Percentiles rank a stretch among this genome's conserved stretches.
phyloP scores from a whole-genome alignment of 2,113 vertebrate genomes.

The Aphyosemion australe region DNA sequence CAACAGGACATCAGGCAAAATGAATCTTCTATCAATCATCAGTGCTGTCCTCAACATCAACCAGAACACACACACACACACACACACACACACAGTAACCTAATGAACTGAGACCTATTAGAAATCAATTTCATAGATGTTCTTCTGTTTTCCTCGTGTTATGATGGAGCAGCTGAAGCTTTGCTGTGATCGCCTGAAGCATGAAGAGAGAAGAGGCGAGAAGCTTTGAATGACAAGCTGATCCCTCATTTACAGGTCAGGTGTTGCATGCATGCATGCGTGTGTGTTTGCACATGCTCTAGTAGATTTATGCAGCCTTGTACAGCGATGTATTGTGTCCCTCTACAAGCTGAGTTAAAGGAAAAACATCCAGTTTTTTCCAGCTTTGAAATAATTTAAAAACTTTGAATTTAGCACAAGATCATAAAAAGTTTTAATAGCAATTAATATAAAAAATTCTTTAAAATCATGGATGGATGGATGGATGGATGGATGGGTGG shows the following conservation, averaged over 20 bases:
- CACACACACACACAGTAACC: not conserved
- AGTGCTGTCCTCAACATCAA: conserved; percentile 2
- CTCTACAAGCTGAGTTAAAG: too few relatives aligned
- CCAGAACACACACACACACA: conserved; percentile 5
- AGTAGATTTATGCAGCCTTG: not conserved
- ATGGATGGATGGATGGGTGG: too few relatives aligned
- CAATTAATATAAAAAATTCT: too few relatives aligned
- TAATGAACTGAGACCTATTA: conserved; percentile 73
- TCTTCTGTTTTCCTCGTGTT: conserved; percentile 62
- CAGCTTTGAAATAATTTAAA: too few relatives aligned
- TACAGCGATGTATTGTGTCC: not conserved
- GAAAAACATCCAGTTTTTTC: too few relatives aligned
- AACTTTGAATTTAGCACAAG: too few relatives aligned
- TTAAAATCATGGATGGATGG: too few relatives aligned
- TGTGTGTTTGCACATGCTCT: not conserved
- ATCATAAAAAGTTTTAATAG: too few relatives aligned
- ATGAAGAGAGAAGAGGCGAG: not conserved
- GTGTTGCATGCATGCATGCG: not conserved
- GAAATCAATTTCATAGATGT: conserved; percentile 74
- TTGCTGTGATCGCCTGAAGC: conserved; percentile 30
- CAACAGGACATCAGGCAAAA: conserved; percentile 7
- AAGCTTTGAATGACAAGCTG: conserved; percentile 31
- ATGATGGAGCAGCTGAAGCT: conserved; percentile 59
- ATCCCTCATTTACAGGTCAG: conserved; percentile 51
- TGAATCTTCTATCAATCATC: not conserved